Evolutionary conservation across 2,888 invertebrate genomes (phyloP).

Genomic region (Dryadula phaetusa): DNA sequence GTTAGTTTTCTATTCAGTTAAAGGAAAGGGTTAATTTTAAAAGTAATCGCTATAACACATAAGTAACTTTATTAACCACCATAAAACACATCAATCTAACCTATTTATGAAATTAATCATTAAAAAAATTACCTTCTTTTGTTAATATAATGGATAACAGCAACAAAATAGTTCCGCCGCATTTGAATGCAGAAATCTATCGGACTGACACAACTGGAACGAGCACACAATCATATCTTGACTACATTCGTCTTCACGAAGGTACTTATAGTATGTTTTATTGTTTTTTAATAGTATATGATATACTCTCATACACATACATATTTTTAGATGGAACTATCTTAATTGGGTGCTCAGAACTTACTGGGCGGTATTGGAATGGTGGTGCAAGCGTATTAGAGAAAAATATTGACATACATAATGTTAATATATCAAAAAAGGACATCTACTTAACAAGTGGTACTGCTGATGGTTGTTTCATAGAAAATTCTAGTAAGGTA

Average conservation of each 20-base stretch:
- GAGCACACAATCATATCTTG: slow-evolving; percentile 65
- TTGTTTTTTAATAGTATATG: background rate
- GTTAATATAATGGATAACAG: slow-evolving; percentile 62
- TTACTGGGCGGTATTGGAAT: slow-evolving; percentile 79
- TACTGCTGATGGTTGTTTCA: slow-evolving; percentile 75
- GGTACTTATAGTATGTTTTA: slow-evolving; percentile 53
- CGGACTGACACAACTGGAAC: slow-evolving; percentile 70
- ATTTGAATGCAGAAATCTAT: slow-evolving; percentile 78
- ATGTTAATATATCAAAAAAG: slow-evolving; percentile 55
- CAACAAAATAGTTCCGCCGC: slow-evolving; percentile 72
- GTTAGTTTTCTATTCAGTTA: too few relatives aligned
- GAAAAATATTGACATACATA: slow-evolving; percentile 56
- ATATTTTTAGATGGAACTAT: slow-evolving; percentile 68
- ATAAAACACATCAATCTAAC: background rate
- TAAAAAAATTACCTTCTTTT: background rate
- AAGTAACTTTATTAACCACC: background rate
- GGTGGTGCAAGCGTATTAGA: slow-evolving; percentile 68
- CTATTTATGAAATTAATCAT: background rate
- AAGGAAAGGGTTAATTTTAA: too few relatives aligned
- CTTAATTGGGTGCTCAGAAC: slow-evolving; percentile 74
- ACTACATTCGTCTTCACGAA: slow-evolving; percentile 66
- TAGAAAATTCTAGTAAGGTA: slow-evolving; percentile 69
- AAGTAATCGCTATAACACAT: too few relatives aligned
- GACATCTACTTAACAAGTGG: slow-evolving; percentile 66
- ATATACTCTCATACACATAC: background rate